Evolutionary conservation across 2,888 invertebrate genomes (phyloP), one percentile per base, ranked within the genome.

Genomic region (Caenorhabditis angaria): DNA sequence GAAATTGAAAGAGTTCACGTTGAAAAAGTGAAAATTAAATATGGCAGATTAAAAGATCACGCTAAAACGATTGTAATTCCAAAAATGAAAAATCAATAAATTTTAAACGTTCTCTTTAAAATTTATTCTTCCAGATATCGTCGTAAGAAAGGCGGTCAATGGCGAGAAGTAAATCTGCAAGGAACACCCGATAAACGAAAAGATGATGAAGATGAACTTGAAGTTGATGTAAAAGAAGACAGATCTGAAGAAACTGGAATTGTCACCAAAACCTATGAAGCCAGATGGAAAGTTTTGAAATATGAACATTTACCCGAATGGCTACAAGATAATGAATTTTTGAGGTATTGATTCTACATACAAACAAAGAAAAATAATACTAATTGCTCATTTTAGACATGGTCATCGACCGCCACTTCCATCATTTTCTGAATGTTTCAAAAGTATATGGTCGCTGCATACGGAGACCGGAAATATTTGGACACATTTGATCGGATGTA

Each of bases 381-480:
- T 28, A 1, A 22, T 14, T 12, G 14, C 2, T 25, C 29, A 14
- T 62, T 78, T 5, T 57, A 79, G 80, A 68, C 75, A 77, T 50
- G 97, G 97, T 18, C 97, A 97, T 89, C 91, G 99, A 68, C 97
- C 97, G 53, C 97, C 97, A 0, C 90, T 99, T 77, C 95, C 96
- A 35, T 95, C 96, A 32, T 97, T 97, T 59, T 92, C 93, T 82
- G 96, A 94, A n/a, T 99, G 99, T 88, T 96, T 99, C 88, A 94
- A 93, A 87, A 96, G 96, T 74, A 97, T 99, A 85, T 99, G 97
- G 90, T 92, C 97, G 77, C 92, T 99, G 82, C 99, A 99, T 90
- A 99, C 97, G 0, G 99, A 99, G 90, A 99, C 99, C 18, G 97
- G 96, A 58, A 99, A 99, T 88, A 99, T 99, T 84, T 99, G 99